Percentiles rank a stretch among this genome's conserved stretches.
These are phyloP conservation scores for Leuciscus idus DNA, from an alignment of 2,113 vertebrate species.

Conservation along the genomic window DNA sequence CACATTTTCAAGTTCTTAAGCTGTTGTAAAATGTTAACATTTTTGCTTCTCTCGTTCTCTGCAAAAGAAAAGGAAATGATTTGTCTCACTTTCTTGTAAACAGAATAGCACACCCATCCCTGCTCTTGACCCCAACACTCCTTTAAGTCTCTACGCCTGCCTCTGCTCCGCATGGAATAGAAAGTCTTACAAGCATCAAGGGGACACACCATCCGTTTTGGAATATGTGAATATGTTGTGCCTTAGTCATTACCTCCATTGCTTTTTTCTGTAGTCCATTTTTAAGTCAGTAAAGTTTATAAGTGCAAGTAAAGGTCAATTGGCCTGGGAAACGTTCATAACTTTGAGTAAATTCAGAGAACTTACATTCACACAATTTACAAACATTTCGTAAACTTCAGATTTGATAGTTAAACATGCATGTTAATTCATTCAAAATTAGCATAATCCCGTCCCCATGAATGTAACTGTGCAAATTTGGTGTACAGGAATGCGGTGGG, in stretches of 20 bases:
- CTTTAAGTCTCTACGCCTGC: neutral
- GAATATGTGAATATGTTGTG: conserved; percentile 8
- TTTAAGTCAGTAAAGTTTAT: too few relatives aligned
- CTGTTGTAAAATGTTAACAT: conserved; percentile 13
- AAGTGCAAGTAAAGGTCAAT: neutral
- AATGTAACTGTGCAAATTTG: neutral
- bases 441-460: neutral
- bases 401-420: neutral
- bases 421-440: neutral
- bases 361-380: too few relatives aligned
- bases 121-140: neutral
- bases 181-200: neutral
- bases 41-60: conserved; percentile 38
- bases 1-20: conserved; percentile 33
- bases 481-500: neutral
- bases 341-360: neutral
- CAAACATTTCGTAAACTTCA: neutral
- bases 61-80: neutral
- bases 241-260: neutral
- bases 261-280: neutral
- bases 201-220: neutral
- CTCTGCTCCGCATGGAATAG: conserved; percentile 6
- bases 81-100: conserved; percentile 24
- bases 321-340: neutral
- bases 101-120: neutral